Percentiles rank a stretch among this genome's conserved stretches.
These are phyloP conservation scores for Gerris lacustris DNA, from an alignment of 2,888 invertebrate genomes.

Conservation along the genomic window DNA sequence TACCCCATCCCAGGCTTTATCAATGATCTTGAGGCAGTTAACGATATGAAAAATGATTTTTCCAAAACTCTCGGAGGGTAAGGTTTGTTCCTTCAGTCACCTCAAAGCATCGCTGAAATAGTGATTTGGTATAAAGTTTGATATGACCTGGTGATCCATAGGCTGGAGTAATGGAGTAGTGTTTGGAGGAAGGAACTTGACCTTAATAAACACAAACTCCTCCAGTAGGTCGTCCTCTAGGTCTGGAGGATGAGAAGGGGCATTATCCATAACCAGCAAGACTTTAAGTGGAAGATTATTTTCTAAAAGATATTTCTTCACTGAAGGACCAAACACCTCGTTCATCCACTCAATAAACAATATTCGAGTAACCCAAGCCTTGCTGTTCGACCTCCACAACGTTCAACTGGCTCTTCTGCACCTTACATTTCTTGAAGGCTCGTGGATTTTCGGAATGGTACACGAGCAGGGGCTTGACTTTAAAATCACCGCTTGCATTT, in stretches of 20 bases:
- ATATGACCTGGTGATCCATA: background rate
- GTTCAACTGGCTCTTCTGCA: background rate
- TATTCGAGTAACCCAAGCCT: background rate
- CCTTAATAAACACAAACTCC: background rate
- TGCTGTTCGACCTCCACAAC: background rate
- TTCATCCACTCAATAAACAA: constrained; percentile 7
- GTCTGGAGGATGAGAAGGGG: background rate
- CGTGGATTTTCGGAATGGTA: constrained; percentile 8
- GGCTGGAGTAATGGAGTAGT: constrained; percentile 1
- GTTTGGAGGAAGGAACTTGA: background rate
- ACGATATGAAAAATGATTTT: background rate
- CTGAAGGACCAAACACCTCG: background rate
- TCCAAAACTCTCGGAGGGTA: background rate
- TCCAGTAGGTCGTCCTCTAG: background rate
- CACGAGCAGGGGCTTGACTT: background rate
- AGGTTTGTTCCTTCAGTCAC: background rate
- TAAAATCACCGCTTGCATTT: background rate
- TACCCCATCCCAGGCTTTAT: constrained; percentile 1
- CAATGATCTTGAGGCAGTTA: background rate
- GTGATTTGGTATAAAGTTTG: background rate
- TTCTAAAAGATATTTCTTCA: background rate
- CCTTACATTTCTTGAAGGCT: background rate
- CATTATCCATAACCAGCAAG: constrained; percentile 2
- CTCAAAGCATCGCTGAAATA: background rate
- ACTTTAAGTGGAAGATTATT: background rate